phyloP scores from a whole-genome alignment of 2,113 vertebrate species.

The Danio rerio region GRCz12tu NC_133198.1:9683501-9684000 shows the following conservation, averaged over 20 bases:
- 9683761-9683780: neutral
- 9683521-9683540: neutral
- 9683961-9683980: conserved; percentile 41
- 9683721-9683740: neutral
- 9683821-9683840: conserved; percentile 57
- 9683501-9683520: neutral
- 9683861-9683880: conserved; percentile 27
- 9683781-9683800: conserved; percentile 7
- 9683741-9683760: neutral
- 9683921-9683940: neutral
- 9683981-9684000: conserved; percentile 57
- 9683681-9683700: conserved; percentile 8
- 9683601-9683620: conserved; percentile 34
- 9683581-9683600: conserved; percentile 17
- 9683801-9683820: conserved; percentile 21
- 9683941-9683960: conserved; percentile 30
- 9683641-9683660: conserved; percentile 28
- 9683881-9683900: conserved; percentile 57
- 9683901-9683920: conserved; percentile 23
- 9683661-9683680: conserved; percentile 24
- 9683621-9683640: conserved; percentile 64
- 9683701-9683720: neutral
- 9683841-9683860: conserved; percentile 38
- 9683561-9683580: conserved; percentile 12
- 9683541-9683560: neutral